Evolutionary conservation across 2,888 invertebrate genomes (phyloP), one percentile per base, ranked within the genome.

Genomic region (Pycnomerus fuliginosus): DNA sequence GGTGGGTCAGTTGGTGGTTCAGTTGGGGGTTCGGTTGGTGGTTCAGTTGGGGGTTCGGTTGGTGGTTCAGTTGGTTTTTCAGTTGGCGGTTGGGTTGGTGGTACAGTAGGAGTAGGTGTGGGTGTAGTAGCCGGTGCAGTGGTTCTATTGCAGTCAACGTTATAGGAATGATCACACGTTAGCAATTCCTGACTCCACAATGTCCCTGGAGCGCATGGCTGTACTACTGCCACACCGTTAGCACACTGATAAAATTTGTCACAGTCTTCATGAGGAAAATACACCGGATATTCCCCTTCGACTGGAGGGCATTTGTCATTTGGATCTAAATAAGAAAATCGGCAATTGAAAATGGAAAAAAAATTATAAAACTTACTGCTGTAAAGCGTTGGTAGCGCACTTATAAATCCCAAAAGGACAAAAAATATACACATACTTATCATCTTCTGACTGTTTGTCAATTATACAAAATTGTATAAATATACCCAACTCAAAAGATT

Each of bases 221-320:
- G 7, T 3, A 10, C 11, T 12, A 10, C n/a, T n/a, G n/a, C n/a
- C n/a, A n/a, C n/a, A n/a, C n/a, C n/a, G n/a, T n/a, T n/a, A n/a
- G n/a, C n/a, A n/a, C n/a, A n/a, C n/a, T n/a, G n/a, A n/a, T n/a
- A n/a, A n/a, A n/a, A n/a, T n/a, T n/a, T n/a, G n/a, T n/a, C n/a
- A 25, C 56, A 58, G 12, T 54, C 52, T 34, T 36, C 30, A 30
- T 56, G 42, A 4, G 54, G 54, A 10, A 58, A 34, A 30, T 56
- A 56, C 1, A 53, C 49, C 2, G 56, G 49, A n/a, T 46, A n/a
- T n/a, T n/a, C n/a, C n/a, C n/a, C n/a, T n/a, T n/a, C n/a, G n/a
- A n/a, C n/a, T n/a, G n/a, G n/a, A n/a, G n/a, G n/a, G n/a, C n/a
- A n/a, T n/a, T n/a, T n/a, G n/a, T n/a, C n/a, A n/a, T n/a, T n/a